Percentiles rank a stretch among this genome's conserved stretches.
phyloP scores from a whole-genome alignment of 2,888 invertebrate species.

The Barypeithes pellucidus region DNA sequence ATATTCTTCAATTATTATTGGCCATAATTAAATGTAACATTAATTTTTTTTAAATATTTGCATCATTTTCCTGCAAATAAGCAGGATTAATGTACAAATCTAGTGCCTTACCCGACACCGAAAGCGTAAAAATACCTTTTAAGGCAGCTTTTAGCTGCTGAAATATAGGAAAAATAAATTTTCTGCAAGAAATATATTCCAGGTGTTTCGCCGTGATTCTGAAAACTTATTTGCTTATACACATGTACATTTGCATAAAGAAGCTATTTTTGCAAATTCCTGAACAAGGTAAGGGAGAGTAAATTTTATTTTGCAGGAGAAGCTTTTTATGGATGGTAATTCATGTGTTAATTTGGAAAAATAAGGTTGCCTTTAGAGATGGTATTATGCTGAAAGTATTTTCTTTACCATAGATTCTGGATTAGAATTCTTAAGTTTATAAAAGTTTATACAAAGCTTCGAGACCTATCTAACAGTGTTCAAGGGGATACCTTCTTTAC shows the following conservation, averaged over 20 bases:
- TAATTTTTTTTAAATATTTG: not conserved
- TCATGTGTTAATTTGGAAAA: slow-evolving; percentile 14
- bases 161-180: slow-evolving; percentile 31
- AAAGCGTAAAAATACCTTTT: slow-evolving; percentile 14
- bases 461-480: too few species aligned
- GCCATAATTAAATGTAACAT: too few species aligned
- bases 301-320: slow-evolving; percentile 24
- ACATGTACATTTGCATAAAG: slow-evolving; percentile 30
- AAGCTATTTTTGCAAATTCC: slow-evolving; percentile 28
- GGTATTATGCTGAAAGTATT: not conserved
- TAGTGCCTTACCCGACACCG: not conserved
- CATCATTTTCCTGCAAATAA: not conserved
- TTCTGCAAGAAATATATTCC: slow-evolving; percentile 27
- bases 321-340: slow-evolving; percentile 18
- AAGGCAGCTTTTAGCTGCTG: slow-evolving; percentile 15
- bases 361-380: not conserved
- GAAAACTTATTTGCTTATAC: slow-evolving; percentile 30
- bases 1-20: too few species aligned
- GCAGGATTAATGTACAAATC: slow-evolving; percentile 20
- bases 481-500: too few species aligned
- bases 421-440: not conserved
- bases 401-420: too few species aligned
- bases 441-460: too few species aligned
- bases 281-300: slow-evolving; percentile 20
- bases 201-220: slow-evolving; percentile 27